Conservation (phyloP, 2,113 vertebrate genomes). For the Prolemur simus region DNA sequence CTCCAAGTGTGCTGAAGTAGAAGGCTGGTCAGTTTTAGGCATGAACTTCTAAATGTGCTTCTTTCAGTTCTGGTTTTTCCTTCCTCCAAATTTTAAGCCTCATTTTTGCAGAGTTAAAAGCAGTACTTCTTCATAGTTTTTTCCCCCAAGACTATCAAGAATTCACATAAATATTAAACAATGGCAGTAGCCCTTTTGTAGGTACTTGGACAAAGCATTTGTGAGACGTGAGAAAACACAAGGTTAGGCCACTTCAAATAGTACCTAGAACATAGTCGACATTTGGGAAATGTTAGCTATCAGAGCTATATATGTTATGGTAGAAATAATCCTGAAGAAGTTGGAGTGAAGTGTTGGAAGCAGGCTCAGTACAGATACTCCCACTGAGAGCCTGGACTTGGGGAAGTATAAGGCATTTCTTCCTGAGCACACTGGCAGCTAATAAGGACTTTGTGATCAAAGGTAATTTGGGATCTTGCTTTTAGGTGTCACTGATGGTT, state of each 20-base stretch:
- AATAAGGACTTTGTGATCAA: conserved; percentile 41
- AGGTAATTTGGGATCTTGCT: conserved; percentile 44
- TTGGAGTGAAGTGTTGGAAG: neutral
- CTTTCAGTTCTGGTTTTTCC: neutral
- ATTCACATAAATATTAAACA: neutral
- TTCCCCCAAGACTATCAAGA: neutral
- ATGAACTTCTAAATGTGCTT: neutral
- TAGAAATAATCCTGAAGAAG: neutral
- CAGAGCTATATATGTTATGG: neutral
- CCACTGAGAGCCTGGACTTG: neutral
- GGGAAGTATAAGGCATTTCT: neutral
- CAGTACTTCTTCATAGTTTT: neutral
- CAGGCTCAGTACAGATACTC: neutral
- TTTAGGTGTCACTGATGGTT: conserved; percentile 40
- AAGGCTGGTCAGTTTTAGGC: neutral
- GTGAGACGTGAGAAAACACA: neutral
- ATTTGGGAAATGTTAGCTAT: neutral
- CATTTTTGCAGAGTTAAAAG: neutral
- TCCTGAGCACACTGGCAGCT: neutral
- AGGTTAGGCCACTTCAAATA: neutral
- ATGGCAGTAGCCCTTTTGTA: neutral
- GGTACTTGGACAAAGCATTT: neutral
- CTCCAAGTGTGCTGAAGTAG: neutral
- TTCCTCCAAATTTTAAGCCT: neutral
- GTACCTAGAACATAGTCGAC: neutral